phyloP scores from a whole-genome alignment of 2,888 invertebrate species.

The Oligia fasciuncula region DNA sequence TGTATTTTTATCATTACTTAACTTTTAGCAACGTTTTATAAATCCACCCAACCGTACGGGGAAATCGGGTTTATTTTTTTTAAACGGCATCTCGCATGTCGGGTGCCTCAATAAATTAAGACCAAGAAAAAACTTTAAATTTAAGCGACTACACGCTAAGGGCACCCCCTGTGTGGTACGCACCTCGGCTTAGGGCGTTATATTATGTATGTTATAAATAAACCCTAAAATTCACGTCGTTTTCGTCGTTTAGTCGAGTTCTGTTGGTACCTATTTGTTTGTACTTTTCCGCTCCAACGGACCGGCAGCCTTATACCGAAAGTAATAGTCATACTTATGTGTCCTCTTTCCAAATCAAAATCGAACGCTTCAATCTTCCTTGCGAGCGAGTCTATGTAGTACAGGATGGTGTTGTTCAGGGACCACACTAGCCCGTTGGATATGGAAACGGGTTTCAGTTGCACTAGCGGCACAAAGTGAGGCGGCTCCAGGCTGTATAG shows the following conservation, averaged over 20 bases:
- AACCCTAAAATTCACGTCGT: not conserved
- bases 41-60: no score
- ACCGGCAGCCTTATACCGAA: not conserved
- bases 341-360: slow-evolving; percentile 88
- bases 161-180: no score
- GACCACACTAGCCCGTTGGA: slow-evolving; percentile 94
- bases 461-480: slow-evolving; percentile 65
- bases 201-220: not conserved
- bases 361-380: slow-evolving; percentile 91
- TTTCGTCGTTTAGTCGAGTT: not conserved
- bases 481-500: slow-evolving; percentile 77
- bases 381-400: slow-evolving; percentile 91
- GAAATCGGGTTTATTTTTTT: no score
- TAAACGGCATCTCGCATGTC: no score
- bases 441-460: slow-evolving; percentile 84
- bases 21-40: not conserved
- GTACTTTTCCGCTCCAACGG: not conserved
- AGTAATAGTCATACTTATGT: slow-evolving; percentile 52
- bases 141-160: no score
- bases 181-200: no score
- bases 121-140: no score
- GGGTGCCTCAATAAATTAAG: no score
- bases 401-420: slow-evolving; percentile 84
- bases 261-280: not conserved
- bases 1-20: not conserved